phyloP scores from a whole-genome alignment of 1,140 invertebrate species.

The Scylla paramamosain region DNA sequence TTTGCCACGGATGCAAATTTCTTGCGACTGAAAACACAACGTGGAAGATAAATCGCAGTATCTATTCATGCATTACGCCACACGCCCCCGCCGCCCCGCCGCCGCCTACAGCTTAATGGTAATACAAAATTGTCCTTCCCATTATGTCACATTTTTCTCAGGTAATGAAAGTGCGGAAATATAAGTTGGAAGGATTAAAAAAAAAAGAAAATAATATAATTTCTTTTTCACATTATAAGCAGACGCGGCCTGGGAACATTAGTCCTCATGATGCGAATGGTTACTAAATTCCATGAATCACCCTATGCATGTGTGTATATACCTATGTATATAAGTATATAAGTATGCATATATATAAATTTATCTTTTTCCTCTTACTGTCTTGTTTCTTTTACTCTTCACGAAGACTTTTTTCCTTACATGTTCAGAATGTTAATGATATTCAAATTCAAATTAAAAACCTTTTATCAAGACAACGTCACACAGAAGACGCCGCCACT shows the following conservation, averaged over 20 bases:
- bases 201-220: neutral
- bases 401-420: no score
- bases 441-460: no score
- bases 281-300: no score
- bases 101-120: neutral
- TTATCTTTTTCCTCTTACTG: no score
- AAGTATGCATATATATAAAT: neutral
- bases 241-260: no score
- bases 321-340: slow-evolving; percentile 17
- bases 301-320: neutral
- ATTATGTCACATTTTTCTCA: slow-evolving; percentile 47
- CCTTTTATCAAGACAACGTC: no score
- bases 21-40: slow-evolving; percentile 56
- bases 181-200: neutral
- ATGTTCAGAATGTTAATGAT: no score
- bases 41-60: slow-evolving; percentile 39
- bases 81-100: neutral
- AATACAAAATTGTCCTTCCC: slow-evolving; percentile 11
- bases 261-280: no score
- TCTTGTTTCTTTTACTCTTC: no score
- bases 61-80: slow-evolving; percentile 44
- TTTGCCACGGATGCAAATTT: slow-evolving; percentile 53
- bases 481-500: no score
- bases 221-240: neutral
- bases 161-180: slow-evolving; percentile 6